Conservation (phyloP, 2,797 vertebrate genomes). For the Aulostomus chinensis region DNA sequence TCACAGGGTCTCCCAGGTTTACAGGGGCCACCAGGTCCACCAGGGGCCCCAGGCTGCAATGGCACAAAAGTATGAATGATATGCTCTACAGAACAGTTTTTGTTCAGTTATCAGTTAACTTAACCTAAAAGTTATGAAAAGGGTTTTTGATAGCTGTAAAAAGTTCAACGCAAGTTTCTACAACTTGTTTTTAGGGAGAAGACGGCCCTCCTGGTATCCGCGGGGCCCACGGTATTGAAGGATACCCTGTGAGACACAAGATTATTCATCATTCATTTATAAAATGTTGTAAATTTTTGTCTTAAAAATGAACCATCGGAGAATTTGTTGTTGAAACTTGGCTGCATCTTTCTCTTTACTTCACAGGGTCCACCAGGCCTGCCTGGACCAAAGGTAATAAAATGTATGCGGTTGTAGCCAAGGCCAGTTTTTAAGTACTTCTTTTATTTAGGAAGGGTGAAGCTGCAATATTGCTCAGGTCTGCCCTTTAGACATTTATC, state of each 20-base stretch:
- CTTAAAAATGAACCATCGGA: not conserved
- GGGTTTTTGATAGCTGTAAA: too few relatives aligned
- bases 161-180: not conserved
- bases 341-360: conserved; percentile 26
- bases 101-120: too few relatives aligned
- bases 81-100: not conserved
- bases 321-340: conserved; percentile 1
- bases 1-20: conserved; percentile 88
- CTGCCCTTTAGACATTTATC: conserved; percentile 28
- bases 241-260: conserved; percentile 46
- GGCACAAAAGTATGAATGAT: conserved; percentile 86
- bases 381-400: conserved; percentile 60
- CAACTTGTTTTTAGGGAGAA: conserved; percentile 46
- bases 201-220: conserved; percentile 40
- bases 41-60: conserved; percentile 88
- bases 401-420: conserved; percentile 5
- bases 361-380: conserved; percentile 56
- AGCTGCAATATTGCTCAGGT: conserved; percentile 17
- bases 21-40: conserved; percentile 84
- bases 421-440: not conserved
- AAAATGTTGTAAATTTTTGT: not conserved
- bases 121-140: too few relatives aligned
- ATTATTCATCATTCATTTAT: too few relatives aligned
- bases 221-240: conserved; percentile 33
- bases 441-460: conserved; percentile 11